A percentile compares a stretch with the other conserved stretches of the same genome.
These are phyloP conservation scores for Leptonema lineaticorne DNA, from an alignment of 1,140 invertebrate species.

Conservation along the genomic window DNA sequence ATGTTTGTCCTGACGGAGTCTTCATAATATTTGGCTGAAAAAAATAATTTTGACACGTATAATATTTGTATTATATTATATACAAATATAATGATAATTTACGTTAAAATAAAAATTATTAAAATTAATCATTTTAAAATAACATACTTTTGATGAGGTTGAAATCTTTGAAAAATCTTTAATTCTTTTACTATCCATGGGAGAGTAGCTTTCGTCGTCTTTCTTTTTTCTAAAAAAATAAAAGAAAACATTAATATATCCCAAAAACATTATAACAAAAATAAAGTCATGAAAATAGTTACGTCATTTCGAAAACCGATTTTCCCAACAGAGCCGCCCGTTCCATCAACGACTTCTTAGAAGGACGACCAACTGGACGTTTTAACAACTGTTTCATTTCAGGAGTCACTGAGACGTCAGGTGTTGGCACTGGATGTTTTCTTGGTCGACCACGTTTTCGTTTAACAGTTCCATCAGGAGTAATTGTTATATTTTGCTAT, in stretches of 20 bases:
- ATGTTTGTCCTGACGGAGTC: conserved; percentile 48
- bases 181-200: no score
- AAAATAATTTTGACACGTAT: no score
- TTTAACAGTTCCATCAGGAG: conserved; percentile 3
- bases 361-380: not conserved
- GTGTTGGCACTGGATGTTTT: not conserved
- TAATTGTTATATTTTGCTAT: not conserved
- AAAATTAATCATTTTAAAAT: no score
- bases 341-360: not conserved
- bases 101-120: no score
- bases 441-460: conserved; percentile 32
- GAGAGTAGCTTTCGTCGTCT: no score
- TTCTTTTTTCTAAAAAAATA: not conserved
- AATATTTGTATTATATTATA: no score
- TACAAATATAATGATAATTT: no score
- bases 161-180: not conserved
- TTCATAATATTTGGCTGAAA: not conserved
- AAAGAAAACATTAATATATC: no score
- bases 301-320: conserved; percentile 16
- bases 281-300: not conserved
- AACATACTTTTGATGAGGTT: not conserved
- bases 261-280: conserved; percentile 7
- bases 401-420: conserved; percentile 4
- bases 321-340: conserved; percentile 2
- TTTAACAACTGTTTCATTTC: not conserved